Evolutionary conservation across 30 jellyfish, hydroid and myxozoan genomes (phyloP), one percentile per base, ranked within the genome.

Genomic region (Phacellophora camtschatica): DNA sequence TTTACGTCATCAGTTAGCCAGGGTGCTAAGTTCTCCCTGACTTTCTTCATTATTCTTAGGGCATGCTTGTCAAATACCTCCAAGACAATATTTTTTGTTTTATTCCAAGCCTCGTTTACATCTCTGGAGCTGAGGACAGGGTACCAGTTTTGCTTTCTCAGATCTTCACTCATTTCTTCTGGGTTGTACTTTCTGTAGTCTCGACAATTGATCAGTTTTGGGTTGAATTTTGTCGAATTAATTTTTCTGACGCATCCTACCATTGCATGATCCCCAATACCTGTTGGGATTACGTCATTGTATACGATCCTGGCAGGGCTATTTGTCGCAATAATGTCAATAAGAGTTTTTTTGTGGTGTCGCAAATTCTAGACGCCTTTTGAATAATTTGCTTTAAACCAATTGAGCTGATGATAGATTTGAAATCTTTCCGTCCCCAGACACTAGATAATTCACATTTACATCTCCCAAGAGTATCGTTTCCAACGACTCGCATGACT

Each of bases 171-270:
- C 81, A 71, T 27, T 25, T 19, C 71, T 22, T 72, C 75, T 20
- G 92, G 85, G 77, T 68, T 41, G 75, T 85, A 77, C 20, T 36
- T 63, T 41, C 63, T 63, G 39, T 61, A 86, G 63, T 86, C 86
- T 6, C 95, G 93, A 45, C 96, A 86, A 6, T 30, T 86, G 16
- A 76, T 86, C 29, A 0, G 8, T 41, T 82, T 54, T 46, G 85
- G 65, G 24, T 53, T 59, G 73, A 23, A 1, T 31, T 33, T 37
- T 53, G 72, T 29, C 20, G 18, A 30, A 42, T 74, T 85, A 9
- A 22, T 66, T 85, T 85, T 85, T 25, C 87, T 86, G 22, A 86
- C 92, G 41, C 91, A 73, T 4, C 95, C 95, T 15, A 74, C 68
- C 80, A 50, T 45, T 33, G 61, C 90, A 63, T 73, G 92, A 46